A percentile compares a stretch with the other conserved stretches of the same genome.
These are phyloP conservation scores for Candoia aspera DNA, from an alignment of 2,113 vertebrate genomes.

Conservation along the genomic window DNA sequence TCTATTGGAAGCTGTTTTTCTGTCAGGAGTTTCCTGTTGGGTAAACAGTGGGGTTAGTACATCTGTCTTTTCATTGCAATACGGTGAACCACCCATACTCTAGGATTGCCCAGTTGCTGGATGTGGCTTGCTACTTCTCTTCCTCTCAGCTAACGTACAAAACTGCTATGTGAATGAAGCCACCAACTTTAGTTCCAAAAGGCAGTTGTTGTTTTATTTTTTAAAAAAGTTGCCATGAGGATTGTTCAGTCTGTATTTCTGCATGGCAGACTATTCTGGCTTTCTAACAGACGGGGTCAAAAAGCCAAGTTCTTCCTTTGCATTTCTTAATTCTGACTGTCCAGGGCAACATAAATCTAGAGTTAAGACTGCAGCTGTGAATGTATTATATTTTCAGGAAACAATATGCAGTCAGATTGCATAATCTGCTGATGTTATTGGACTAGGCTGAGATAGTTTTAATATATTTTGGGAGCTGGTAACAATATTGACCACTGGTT, in stretches of 20 bases:
- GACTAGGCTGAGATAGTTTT: not conserved
- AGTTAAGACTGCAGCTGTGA: not conserved
- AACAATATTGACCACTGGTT: not conserved
- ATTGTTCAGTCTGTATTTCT: not conserved
- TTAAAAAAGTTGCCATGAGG: not conserved
- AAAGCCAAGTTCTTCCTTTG: not conserved
- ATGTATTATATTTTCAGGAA: not conserved
- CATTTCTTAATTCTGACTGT: conserved; percentile 7
- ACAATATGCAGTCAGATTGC: not conserved
- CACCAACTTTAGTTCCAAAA: not conserved
- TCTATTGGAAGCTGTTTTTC: not conserved
- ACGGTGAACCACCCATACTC: not conserved
- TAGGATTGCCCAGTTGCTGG: not conserved
- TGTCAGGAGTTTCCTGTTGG: conserved; percentile 26
- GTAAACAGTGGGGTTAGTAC: not conserved
- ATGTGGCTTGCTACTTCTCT: not conserved
- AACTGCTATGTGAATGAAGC: not conserved
- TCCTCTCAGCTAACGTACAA: too few relatives aligned
- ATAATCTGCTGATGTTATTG: conserved; percentile 14
- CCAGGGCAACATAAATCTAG: not conserved
- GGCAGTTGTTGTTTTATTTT: not conserved
- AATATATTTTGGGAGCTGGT: not conserved
- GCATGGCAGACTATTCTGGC: not conserved
- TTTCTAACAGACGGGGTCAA: not conserved
- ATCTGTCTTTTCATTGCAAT: conserved; percentile 12